phyloP scores from a whole-genome alignment of 2,797 vertebrate species.

The Pristis pectinata region DNA sequence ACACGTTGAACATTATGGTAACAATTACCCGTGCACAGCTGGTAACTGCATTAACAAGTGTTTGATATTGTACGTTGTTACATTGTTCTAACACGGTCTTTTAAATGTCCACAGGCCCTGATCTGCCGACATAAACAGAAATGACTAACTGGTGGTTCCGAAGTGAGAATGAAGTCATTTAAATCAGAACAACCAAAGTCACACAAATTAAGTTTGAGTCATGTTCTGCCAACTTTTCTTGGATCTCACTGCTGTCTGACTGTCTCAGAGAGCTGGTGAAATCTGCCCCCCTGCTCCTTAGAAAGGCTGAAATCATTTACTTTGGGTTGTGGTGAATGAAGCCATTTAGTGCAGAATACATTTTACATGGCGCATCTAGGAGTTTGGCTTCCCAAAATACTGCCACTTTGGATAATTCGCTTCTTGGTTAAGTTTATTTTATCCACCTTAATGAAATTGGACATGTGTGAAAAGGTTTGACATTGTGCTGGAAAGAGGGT shows the following conservation, averaged over 20 bases:
- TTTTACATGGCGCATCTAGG: neutral
- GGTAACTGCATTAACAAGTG: too few relatives aligned
- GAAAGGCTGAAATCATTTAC: neutral
- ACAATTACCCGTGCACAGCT: neutral
- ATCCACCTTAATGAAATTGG: neutral
- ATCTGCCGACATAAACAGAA: neutral
- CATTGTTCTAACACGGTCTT: neutral
- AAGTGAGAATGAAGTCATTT: conserved; percentile 31
- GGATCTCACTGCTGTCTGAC: neutral
- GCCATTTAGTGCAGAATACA: neutral
- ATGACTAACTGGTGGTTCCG: conserved; percentile 23
- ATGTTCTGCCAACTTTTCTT: neutral
- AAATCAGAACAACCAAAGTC: neutral
- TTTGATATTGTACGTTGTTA: neutral
- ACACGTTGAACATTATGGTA: neutral
- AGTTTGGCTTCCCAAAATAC: neutral
- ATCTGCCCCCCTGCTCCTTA: neutral
- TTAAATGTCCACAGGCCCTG: conserved; percentile 31
- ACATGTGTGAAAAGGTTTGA: neutral
- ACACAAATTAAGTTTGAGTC: neutral
- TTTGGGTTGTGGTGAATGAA: neutral
- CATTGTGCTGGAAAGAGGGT: neutral
- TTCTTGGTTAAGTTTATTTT: neutral
- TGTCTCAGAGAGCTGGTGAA: conserved; percentile 10
- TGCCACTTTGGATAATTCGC: neutral